These are phyloP conservation scores for Esox masquinongy DNA, from an alignment of 2,797 vertebrate genomes.

Conservation along the genomic window DNA sequence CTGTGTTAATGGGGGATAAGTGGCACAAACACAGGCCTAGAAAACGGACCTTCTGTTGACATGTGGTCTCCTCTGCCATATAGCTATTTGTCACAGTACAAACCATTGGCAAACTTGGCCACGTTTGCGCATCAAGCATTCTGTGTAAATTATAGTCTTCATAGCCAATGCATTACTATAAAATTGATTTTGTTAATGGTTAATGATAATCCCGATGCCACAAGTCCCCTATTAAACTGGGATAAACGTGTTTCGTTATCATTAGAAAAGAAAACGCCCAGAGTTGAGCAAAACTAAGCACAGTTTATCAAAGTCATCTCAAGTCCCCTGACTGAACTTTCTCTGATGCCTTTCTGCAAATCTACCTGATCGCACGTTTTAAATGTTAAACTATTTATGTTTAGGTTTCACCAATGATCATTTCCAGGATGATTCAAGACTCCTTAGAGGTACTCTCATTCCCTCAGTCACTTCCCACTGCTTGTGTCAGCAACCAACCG, in stretches of 20 bases:
- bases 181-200: background rate
- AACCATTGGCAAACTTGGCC: background rate
- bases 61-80: background rate
- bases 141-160: background rate
- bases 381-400: conserved; percentile 80
- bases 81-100: background rate
- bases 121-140: background rate
- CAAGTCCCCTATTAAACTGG: conserved; percentile 74
- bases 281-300: conserved; percentile 31
- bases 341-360: conserved; percentile 54
- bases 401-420: conserved; percentile 85
- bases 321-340: conserved; percentile 53
- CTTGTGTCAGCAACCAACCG: background rate
- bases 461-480: conserved; percentile 3
- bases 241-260: conserved; percentile 64
- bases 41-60: conserved; percentile 30
- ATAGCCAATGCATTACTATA: background rate
- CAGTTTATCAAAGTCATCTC: conserved; percentile 61
- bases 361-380: conserved; percentile 59
- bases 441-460: conserved; percentile 79
- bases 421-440: conserved; percentile 85
- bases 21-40: conserved; percentile 49
- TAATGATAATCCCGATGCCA: conserved; percentile 54
- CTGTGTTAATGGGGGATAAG: conserved; percentile 73
- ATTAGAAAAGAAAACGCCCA: conserved; percentile 34